Base-by-base conservation (phyloP, 1,140 invertebrate species). In the Drosophila rufa region DNA sequence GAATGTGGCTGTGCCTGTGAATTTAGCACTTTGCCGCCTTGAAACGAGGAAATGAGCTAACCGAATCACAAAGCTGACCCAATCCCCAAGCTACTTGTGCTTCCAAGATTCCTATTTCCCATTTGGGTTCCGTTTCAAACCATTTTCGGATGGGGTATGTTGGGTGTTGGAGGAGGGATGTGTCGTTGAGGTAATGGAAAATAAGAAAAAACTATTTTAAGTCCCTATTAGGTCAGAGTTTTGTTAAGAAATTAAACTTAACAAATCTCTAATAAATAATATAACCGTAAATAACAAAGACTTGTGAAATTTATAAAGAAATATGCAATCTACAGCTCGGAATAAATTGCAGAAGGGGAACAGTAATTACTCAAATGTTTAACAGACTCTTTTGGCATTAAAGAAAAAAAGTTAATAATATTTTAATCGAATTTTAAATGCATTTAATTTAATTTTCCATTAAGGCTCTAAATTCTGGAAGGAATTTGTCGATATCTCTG, bases 1-100 rank as follows among this genome's bases (percentile, higher is more conserved):
- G 40, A 57, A 57, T 66, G 68, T 74, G 77, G 46, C 69, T 68
- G 53, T 56, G 58, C 27, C 27, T 30, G 55, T 62, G 78, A 82
- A 91, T 81, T 91, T 87, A 84, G 83, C 84, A 91, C 89, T 91
- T 76, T 73, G 69, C 77, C 86, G 84, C 89, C 89, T 91, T 91
- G 89, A 91, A 82, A 77, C 79, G 89, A 91, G 89, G 89, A 91
- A 91, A 79, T 83, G 74, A 89, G 89, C 82, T 67, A 77, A 57
- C 75, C 79, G 12, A 62, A 81, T 70, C 67, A 56, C 53, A 68
- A 68, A 70, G 48, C 40, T 22, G 45, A 62, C 40, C 61, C 53
- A 59, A 73, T 83, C 50, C 36, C 38, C 53, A 45, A 83, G 59
- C 38, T 46, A 36, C 30, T 83, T 66, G 48, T 36, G 81, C 36